A percentile compares a stretch with the other conserved stretches of the same genome.
These are phyloP conservation scores for Rhodophaea formosa DNA, from an alignment of 2,888 invertebrate species.

Conservation along the genomic window DNA sequence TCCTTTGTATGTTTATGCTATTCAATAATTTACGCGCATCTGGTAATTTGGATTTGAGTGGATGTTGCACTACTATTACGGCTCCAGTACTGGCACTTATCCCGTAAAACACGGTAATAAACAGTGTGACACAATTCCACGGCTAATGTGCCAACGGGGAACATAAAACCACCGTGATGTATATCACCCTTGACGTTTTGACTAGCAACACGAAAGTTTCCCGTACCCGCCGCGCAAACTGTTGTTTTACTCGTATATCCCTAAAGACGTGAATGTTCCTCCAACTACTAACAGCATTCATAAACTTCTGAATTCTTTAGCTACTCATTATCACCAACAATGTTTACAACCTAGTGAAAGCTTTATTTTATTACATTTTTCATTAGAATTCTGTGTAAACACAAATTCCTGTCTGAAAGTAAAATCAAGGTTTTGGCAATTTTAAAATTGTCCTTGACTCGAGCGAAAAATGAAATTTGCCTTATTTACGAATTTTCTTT, in stretches of 20 bases:
- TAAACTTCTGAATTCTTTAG: constrained; percentile 14
- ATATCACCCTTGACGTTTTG: constrained; percentile 32
- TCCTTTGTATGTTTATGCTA: not conserved
- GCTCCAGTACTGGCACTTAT: constrained; percentile 8
- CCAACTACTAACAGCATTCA: constrained; percentile 16
- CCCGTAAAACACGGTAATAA: constrained; percentile 19
- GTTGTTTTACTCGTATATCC: constrained; percentile 20
- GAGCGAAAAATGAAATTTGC: constrained; percentile 18
- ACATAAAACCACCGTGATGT: constrained; percentile 37
- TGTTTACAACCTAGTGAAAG: too few relatives aligned
- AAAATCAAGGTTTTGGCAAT: constrained; percentile 5
- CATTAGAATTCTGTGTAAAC: too few relatives aligned
- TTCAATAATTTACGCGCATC: not conserved
- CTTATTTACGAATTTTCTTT: constrained; percentile 20
- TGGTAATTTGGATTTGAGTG: not conserved
- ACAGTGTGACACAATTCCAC: constrained; percentile 29
- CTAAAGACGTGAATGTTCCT: not conserved
- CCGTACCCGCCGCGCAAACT: constrained; percentile 26
- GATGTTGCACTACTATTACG: constrained; percentile 4
- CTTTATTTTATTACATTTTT: too few relatives aligned
- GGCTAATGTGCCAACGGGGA: constrained; percentile 41
- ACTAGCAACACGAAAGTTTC: constrained; percentile 27
- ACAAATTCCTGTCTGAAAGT: not conserved
- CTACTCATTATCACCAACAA: not conserved
- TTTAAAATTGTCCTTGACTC: constrained; percentile 14